Evolutionary conservation across 2,888 invertebrate species (phyloP).

Genomic region (Melanostoma mellinum): DNA sequence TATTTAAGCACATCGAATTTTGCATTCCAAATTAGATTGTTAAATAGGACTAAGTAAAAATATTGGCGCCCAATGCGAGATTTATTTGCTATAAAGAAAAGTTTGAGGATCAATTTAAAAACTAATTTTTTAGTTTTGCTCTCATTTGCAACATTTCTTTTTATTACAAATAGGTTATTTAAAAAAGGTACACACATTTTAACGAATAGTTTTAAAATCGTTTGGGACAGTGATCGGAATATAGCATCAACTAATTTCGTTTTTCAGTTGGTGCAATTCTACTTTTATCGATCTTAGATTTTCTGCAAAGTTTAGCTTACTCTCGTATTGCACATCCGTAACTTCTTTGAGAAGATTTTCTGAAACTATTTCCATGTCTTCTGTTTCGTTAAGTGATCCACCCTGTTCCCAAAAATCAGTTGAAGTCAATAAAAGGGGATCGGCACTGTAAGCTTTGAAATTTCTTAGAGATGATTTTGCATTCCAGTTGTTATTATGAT

Average conservation of each 20-base stretch:
- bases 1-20: too few species aligned
- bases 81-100: too few species aligned
- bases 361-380: conserved; percentile 86
- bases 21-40: too few species aligned
- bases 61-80: too few species aligned
- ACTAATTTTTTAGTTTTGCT: too few species aligned
- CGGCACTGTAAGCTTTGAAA: conserved; percentile 92
- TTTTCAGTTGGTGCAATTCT: conserved; percentile 54
- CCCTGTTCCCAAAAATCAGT: conserved; percentile 96
- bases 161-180: too few species aligned
- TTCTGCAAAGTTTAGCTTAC: conserved; percentile 73
- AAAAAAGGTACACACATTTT: too few species aligned
- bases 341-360: conserved; percentile 49
- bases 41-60: too few species aligned
- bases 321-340: conserved; percentile 77
- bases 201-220: too few species aligned
- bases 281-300: conserved; percentile 38
- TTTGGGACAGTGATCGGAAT: too few species aligned
- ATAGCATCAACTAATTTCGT: conserved; percentile 29
- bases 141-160: too few species aligned
- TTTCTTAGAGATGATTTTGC: conserved; percentile 88
- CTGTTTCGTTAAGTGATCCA: conserved; percentile 97
- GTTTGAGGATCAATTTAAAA: too few species aligned
- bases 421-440: conserved; percentile 94
- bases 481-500: conserved; percentile 93